Conservation (phyloP, 2,797 vertebrate species). For the Brachymystax lenok region DNA sequence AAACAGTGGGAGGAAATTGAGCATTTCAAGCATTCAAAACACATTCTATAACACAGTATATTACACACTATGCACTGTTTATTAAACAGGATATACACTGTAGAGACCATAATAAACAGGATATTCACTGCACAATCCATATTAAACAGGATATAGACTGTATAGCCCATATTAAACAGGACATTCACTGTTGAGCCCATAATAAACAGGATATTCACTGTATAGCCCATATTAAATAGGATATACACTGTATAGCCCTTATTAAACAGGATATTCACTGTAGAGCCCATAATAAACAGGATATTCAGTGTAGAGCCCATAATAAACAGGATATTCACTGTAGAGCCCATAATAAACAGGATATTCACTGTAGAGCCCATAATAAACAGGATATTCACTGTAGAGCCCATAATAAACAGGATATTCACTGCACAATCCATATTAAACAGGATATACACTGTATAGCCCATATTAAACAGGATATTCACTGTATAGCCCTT, state of each 20-base stretch:
- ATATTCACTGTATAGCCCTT: not conserved
- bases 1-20: conserved; percentile 24
- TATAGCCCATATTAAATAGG: too few relatives aligned
- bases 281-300: not conserved
- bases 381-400: not conserved
- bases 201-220: not conserved
- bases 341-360: not conserved
- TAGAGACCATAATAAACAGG: too few relatives aligned
- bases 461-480: not conserved
- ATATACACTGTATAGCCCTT: not conserved
- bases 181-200: not conserved
- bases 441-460: not conserved
- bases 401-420: not conserved
- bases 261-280: not conserved
- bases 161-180: not conserved
- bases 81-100: not conserved
- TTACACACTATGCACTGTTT: not conserved
- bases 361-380: not conserved
- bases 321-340: not conserved
- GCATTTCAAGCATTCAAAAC: not conserved
- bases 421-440: not conserved
- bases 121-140: too few relatives aligned
- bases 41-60: not conserved
- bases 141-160: conserved; percentile 4
- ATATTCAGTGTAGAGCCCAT: not conserved